Evolutionary conservation across 2,888 invertebrate species (phyloP), one percentile per base, ranked within the genome.

Genomic region (Diarsia rubi): DNA sequence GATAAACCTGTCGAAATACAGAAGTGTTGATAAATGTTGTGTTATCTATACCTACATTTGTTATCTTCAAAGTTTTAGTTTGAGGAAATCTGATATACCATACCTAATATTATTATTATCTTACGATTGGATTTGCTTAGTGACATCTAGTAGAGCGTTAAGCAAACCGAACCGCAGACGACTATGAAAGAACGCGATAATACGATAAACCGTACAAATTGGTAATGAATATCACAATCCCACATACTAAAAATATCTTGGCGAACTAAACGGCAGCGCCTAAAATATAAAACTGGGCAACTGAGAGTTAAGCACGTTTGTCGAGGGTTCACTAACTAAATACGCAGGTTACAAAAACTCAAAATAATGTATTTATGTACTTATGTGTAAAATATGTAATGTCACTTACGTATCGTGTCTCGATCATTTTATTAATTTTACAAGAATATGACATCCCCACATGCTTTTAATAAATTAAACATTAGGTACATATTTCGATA

Each of bases 51-150:
- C 24, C 60, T 52, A 69, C 19, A 63, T 72, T 79, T 70, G 37
- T 79, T 76, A 79, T 79, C 76, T 54, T 60, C 31, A n/a, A 47
- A 54, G 59, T 62, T 81, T 24, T 62, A n/a, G 42, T 66, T 66
- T 81, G 19, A 66, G 52, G 47, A 78, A 81, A 16, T 81, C 24
- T 14, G 42, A 66, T 75, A 78, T 21, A 16, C 24, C 8, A 3
- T 42, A 42, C n/a, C n/a, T n/a, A n/a, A n/a, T n/a, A n/a, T n/a
- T n/a, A n/a, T n/a, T 78, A 63, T 81, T 78, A 66, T 75, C 75
- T 73, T 75, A 57, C 44, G 31, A 75, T 78, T 78, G 8, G 75
- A 67, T 62, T 78, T 78, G 78, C 54, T 75, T 81, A 5, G 31
- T 66, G 81, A 81, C 11, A 42, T 66, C 47, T 31, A 62, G 62